Conservation (phyloP, 2,888 invertebrate genomes). For the Apodemia mormo region DNA sequence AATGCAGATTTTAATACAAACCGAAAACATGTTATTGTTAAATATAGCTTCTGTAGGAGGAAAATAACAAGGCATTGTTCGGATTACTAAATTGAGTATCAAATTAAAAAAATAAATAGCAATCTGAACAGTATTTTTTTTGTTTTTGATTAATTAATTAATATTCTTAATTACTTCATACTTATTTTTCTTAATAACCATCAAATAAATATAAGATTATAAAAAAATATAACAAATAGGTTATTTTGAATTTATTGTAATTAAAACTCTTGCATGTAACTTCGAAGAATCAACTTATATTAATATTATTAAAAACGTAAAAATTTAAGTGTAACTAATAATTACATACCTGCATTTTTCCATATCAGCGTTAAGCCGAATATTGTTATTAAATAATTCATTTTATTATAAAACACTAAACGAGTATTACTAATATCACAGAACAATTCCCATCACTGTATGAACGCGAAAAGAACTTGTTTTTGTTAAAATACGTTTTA, state of each 20-base stretch:
- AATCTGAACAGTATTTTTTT: too few relatives aligned
- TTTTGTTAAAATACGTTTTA: constrained; percentile 22
- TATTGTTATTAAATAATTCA: constrained; percentile 34
- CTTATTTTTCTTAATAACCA: too few relatives aligned
- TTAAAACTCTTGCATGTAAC: too few relatives aligned
- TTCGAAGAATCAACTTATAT: not conserved
- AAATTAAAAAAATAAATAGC: not conserved
- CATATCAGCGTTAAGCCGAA: constrained; percentile 30
- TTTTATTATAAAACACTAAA: constrained; percentile 27
- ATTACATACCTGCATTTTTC: constrained; percentile 31
- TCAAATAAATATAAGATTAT: too few relatives aligned
- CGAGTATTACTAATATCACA: constrained; percentile 23
- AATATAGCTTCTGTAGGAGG: not conserved
- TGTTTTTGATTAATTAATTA: too few relatives aligned
- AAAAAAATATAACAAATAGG: too few relatives aligned
- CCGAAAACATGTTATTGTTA: not conserved
- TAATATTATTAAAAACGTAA: not conserved
- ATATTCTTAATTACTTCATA: too few relatives aligned
- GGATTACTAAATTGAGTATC: too few relatives aligned
- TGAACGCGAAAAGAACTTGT: constrained; percentile 20
- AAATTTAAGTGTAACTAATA: not conserved
- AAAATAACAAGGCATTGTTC: not conserved
- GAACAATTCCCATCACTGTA: constrained; percentile 31
- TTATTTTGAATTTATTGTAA: too few relatives aligned
- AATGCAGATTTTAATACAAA: not conserved